These are phyloP conservation scores for Euphonia xanthogaster DNA, from an alignment of 2,797 vertebrate genomes.

Conservation along the genomic window DNA sequence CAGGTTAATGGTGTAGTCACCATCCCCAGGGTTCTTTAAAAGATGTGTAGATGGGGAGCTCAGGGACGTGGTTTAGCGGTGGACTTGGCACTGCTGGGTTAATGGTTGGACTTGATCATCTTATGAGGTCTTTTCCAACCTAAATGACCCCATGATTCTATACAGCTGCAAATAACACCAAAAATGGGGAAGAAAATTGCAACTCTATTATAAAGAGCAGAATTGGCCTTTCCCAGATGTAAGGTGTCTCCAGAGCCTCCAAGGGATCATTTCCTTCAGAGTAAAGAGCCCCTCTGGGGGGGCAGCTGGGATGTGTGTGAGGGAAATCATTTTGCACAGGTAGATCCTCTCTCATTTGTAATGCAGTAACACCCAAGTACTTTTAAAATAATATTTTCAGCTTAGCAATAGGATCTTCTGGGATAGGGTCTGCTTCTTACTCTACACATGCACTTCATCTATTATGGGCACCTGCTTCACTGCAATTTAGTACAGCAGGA, in stretches of 20 bases:
- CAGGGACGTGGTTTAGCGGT: not conserved
- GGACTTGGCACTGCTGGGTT: not conserved
- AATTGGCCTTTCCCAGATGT: not conserved
- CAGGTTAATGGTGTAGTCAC: not conserved
- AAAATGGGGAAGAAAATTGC: not conserved
- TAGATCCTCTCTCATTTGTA: not conserved
- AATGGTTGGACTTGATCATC: not conserved
- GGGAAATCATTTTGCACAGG: not conserved
- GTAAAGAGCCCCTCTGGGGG: not conserved
- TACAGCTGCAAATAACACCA: not conserved
- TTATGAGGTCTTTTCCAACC: not conserved
- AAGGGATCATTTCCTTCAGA: not conserved
- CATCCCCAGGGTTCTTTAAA: not conserved
- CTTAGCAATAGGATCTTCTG: not conserved
- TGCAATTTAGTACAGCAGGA: not conserved
- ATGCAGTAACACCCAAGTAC: not conserved
- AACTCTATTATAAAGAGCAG: rapidly evolving
- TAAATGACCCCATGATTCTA: not conserved
- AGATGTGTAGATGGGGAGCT: not conserved
- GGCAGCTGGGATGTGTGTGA: not conserved
- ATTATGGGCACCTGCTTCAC: not conserved
- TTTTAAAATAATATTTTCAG: not conserved
- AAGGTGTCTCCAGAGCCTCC: not conserved
- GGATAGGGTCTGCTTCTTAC: not conserved
- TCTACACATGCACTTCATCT: not conserved